phyloP scores from a whole-genome alignment of 2,888 invertebrate genomes.

The Brachycybe producta region DNA sequence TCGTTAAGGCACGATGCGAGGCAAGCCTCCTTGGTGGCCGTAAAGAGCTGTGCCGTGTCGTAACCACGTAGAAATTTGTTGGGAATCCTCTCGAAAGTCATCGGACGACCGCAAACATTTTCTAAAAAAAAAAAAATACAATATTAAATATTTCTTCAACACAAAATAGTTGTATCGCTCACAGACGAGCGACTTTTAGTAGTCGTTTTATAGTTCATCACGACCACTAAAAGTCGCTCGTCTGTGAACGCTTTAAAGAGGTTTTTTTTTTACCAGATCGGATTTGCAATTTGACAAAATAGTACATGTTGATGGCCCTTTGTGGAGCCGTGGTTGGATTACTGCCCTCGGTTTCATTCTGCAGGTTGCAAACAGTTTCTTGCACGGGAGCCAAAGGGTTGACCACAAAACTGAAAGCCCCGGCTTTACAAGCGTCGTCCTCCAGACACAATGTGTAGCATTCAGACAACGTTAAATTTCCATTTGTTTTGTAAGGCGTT shows the following conservation, averaged over 20 bases:
- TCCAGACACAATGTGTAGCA: conserved; percentile 92
- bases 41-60: conserved; percentile 83
- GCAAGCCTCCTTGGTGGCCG: conserved; percentile 87
- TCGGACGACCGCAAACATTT: conserved; percentile 77
- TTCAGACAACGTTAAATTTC: conserved; percentile 81
- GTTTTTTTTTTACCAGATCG: conserved; percentile 47
- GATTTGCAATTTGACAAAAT: conserved; percentile 84
- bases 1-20: conserved; percentile 84
- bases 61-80: conserved; percentile 80
- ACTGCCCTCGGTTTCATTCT: conserved; percentile 81
- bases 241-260: too few species aligned
- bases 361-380: conserved; percentile 77
- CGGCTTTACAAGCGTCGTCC: conserved; percentile 81
- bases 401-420: conserved; percentile 82
- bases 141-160: neutral
- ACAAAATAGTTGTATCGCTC: too few species aligned
- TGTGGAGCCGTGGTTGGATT: conserved; percentile 72
- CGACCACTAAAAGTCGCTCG: neutral
- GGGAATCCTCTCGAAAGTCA: conserved; percentile 86
- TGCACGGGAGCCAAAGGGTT: conserved; percentile 84
- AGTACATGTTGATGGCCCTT: conserved; percentile 79
- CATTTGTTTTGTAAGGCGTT: conserved; percentile 79
- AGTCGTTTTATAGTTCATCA: neutral
- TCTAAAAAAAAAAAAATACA: conserved; percentile 40
- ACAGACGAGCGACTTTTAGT: neutral